Conservation (phyloP, 30 jellyfish, hydroid and myxozoan genomes). For the Hydractinia symbiolongicarpus region DNA sequence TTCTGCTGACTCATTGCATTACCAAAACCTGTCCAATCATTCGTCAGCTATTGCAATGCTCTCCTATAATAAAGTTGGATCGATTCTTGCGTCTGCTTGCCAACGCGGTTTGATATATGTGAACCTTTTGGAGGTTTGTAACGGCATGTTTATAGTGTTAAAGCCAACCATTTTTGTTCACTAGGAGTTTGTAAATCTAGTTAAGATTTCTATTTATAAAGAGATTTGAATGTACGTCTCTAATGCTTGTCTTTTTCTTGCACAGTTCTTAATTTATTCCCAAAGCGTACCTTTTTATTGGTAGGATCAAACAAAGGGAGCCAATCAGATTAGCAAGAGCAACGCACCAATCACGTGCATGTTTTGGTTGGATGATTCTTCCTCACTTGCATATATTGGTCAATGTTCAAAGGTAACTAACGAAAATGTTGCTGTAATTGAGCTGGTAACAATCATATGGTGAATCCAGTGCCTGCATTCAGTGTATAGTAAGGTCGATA, state of each 20-base stretch:
- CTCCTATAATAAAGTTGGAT: slow-evolving; percentile 40
- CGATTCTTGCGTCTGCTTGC: slow-evolving; percentile 66
- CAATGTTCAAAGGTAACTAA: slow-evolving; percentile 17
- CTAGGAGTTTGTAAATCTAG: too few relatives aligned
- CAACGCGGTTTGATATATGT: slow-evolving; percentile 7
- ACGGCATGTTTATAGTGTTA: not conserved
- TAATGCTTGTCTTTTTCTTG: too few relatives aligned
- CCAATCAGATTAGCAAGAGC: slow-evolving; percentile 2
- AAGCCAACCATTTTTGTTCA: too few relatives aligned
- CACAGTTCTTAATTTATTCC: too few relatives aligned
- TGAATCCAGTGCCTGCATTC: too few relatives aligned
- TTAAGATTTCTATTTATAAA: too few relatives aligned
- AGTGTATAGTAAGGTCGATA: too few relatives aligned
- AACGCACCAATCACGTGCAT: slow-evolving; percentile 17
- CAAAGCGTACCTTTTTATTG: not conserved
- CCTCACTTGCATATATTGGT: slow-evolving; percentile 22
- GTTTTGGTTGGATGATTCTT: slow-evolving; percentile 22
- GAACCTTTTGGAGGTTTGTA: not conserved
- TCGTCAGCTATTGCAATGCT: not conserved
- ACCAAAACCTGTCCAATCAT: slow-evolving; percentile 10
- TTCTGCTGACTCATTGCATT: not conserved
- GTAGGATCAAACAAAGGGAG: slow-evolving; percentile 5
- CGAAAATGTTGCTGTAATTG: too few relatives aligned
- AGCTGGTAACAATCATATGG: too few relatives aligned
- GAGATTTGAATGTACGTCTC: too few relatives aligned